These are phyloP conservation scores for Rhinogobio ventralis DNA, from an alignment of 2,797 vertebrate genomes.

Conservation along the genomic window DNA sequence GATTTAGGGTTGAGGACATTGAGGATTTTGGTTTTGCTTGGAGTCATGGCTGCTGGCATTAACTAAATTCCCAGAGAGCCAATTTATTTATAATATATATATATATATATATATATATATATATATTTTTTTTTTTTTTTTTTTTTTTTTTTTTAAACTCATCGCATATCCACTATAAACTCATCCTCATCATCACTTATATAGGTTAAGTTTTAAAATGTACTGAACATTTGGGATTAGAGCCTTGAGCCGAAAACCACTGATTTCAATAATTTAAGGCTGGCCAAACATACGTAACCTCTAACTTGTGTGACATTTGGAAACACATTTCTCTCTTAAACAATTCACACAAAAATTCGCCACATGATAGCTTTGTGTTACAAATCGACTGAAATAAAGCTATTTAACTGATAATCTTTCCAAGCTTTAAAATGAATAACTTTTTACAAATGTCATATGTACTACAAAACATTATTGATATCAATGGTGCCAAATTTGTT, in stretches of 20 bases:
- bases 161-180: constrained; percentile 14
- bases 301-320: background rate
- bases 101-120: too few relatives aligned
- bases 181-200: background rate
- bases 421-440: too few relatives aligned
- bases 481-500: background rate
- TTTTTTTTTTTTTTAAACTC: constrained; percentile 3
- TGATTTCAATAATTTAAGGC: background rate
- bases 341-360: background rate
- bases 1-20: constrained; percentile 25
- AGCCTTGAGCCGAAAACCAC: background rate
- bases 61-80: background rate
- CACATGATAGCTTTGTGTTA: background rate
- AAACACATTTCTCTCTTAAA: background rate
- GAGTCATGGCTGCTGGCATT: constrained; percentile 16
- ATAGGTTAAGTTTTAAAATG: background rate
- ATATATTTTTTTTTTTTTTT: background rate
- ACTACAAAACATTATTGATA: too few relatives aligned
- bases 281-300: background rate
- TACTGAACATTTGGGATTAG: background rate
- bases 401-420: background rate
- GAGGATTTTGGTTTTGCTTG: constrained; percentile 21
- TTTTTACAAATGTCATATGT: too few relatives aligned
- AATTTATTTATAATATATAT: background rate
- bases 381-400: background rate